Evolutionary conservation across 2,113 vertebrate genomes (phyloP).

Genomic region (Perccottus glenii): DNA sequence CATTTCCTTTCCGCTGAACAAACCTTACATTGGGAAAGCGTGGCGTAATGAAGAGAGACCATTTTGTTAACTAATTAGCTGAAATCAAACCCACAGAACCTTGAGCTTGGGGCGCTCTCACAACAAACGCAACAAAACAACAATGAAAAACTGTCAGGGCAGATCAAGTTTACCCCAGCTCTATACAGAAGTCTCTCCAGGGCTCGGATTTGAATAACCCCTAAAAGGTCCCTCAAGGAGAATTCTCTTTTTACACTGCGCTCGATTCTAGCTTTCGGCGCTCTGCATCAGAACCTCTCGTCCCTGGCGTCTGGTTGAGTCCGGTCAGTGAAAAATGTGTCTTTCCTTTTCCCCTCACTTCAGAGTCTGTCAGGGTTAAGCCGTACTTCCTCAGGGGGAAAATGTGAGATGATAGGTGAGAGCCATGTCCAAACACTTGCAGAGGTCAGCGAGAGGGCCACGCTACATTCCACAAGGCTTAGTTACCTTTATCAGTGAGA

Average conservation of each 20-base stretch:
- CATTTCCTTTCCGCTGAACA: not conserved
- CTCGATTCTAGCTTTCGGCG: conserved; percentile 20
- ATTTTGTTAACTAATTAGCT: not conserved
- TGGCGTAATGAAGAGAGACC: conserved; percentile 15
- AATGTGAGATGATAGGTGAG: conserved; percentile 65
- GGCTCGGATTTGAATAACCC: conserved; percentile 28
- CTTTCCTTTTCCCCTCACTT: conserved; percentile 46
- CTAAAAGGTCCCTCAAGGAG: conserved; percentile 43
- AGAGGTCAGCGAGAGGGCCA: conserved; percentile 43
- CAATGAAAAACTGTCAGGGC: not conserved
- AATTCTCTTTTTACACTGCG: conserved; percentile 38
- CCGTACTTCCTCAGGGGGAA: conserved; percentile 54
- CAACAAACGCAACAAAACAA: conserved; percentile 19
- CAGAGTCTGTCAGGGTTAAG: conserved; percentile 58
- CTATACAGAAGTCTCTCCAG: conserved; percentile 5
- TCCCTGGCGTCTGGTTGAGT: conserved; percentile 26
- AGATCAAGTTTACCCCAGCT: not conserved
- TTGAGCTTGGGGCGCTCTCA: not conserved
- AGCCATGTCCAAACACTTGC: conserved; percentile 42
- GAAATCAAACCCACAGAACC: conserved; percentile 20
- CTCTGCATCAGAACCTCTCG: conserved; percentile 11
- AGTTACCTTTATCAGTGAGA: conserved; percentile 61
- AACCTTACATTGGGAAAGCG: not conserved
- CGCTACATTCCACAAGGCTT: conserved; percentile 66
- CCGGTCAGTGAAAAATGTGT: conserved; percentile 37